Evolutionary conservation across 1,140 invertebrate species (phyloP), one percentile per base, ranked within the genome.

Genomic region (Copidosoma floridanum): DNA sequence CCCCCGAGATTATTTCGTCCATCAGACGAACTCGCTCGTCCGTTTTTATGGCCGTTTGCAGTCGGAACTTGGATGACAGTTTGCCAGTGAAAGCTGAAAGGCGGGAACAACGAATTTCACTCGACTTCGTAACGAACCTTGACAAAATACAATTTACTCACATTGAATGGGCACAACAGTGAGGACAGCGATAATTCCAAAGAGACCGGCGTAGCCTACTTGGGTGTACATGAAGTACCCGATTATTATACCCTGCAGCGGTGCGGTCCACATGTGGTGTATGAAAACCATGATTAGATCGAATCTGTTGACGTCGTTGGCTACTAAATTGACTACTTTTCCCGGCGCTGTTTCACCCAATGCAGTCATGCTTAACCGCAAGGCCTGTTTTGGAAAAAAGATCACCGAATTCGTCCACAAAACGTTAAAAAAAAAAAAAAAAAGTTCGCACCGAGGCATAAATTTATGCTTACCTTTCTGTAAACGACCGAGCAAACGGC

Each of bases 321-420:
- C 89, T 48, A 92, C 80, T 3, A 92, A 73, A 77, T 93, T 93
- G 1, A 92, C 88, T 52, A 93, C 85, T 77, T 93, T 91, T 1
- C 92, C 92, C 2, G 87, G 84, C 11, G 90, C 89, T 1, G 89
- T 89, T 57, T 89, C 83, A 0, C 85, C 85, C 24, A 93, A 64
- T 0, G 90, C 86, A 0, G 82, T 84, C 56, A 80, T 82, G 57
- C 83, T 87, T 2, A 89, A 67, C 7, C 80, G 77, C 3, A 87
- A 71, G 0, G 85, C 77, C 82, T 81, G 44, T 24, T 50, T 8
- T 63, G 71, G 24, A 65, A n/a, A n/a, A n/a, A n/a, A n/a, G n/a
- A n/a, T n/a, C n/a, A n/a, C n/a, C n/a, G n/a, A n/a, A n/a, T n/a
- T n/a, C n/a, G n/a, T 8, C 48, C 46, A 14, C 8, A 37, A 37